Base-by-base conservation (phyloP, 2,797 vertebrate species). In the Erpetoichthys calabaricus region DNA sequence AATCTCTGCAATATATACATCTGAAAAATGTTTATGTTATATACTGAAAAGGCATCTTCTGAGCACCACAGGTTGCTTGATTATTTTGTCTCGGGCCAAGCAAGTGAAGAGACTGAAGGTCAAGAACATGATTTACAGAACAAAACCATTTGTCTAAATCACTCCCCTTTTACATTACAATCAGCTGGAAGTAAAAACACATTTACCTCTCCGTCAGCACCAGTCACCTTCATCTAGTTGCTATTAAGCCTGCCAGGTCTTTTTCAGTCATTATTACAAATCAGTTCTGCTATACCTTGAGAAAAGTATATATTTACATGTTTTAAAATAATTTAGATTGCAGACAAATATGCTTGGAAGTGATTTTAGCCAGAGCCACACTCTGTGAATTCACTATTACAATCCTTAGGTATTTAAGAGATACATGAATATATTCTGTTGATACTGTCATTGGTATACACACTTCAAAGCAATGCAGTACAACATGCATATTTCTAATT, bases 171-270 rank as follows among this genome's bases (percentile, higher is more conserved):
- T 67, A 58, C 55, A 47, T 68, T 61, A 69, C 63, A 66, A 66
- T 70, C 64, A 63, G 67, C 71, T 63, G 59, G 67, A 76, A 71
- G 64, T 72, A 73, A 77, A 74, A 68, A 67, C 57, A 60, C 61
- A 65, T 68, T 55, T 66, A 65, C 62, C 68, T 53, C 66, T 69
- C 70, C 70, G 72, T 75, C 75, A 75, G 69, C 63, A 68, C 71
- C 67, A 70, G 65, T 79, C 71, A 75, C 73, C 74, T 78, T 78
- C 75, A 74, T 74, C 63, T 25, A 25, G 25, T 25, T 25, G 25
- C 2, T 25, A 25, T 25, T 25, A 25, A 25, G 25, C 25, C 25
- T 25, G 25, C 25, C 25, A 25, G 25, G 25, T 25, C 25, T 25
- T 25, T 25, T 25, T 25, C 25, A 25, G 25, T 25, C 25, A 25